Percentiles rank a stretch among this genome's conserved stretches.
phyloP scores from a whole-genome alignment of 2,888 invertebrate genomes.

The Chrysolina americana region DNA sequence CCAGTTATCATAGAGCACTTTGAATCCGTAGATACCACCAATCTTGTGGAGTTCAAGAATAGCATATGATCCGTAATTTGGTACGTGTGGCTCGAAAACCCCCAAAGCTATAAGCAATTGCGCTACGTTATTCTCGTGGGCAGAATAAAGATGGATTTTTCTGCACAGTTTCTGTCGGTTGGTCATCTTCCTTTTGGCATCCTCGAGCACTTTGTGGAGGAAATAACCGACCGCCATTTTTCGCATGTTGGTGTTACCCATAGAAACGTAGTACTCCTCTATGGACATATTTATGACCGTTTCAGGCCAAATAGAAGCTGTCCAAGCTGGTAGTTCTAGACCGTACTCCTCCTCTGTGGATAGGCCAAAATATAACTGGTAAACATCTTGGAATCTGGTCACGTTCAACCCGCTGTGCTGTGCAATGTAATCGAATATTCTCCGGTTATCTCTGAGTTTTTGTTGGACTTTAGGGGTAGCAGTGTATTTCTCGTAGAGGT shows the following conservation, averaged over 20 bases:
- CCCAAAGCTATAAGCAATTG: conserved; percentile 54
- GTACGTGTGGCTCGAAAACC: conserved; percentile 54
- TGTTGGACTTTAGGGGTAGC: conserved; percentile 66
- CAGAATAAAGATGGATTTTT: conserved; percentile 58
- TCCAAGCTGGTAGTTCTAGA: conserved; percentile 67
- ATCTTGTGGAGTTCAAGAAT: conserved; percentile 52
- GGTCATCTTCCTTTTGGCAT: conserved; percentile 50
- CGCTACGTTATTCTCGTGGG: conserved; percentile 57
- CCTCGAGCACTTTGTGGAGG: conserved; percentile 53
- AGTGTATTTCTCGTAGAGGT: conserved; percentile 50
- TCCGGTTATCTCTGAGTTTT: conserved; percentile 67
- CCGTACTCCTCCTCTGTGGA: conserved; percentile 73
- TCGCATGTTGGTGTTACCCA: conserved; percentile 54
- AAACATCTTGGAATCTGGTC: conserved; percentile 72
- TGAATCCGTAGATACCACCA: conserved; percentile 53
- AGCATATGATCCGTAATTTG: conserved; percentile 52
- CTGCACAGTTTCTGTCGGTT: conserved; percentile 45
- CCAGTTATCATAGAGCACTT: conserved; percentile 55
- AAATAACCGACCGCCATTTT: conserved; percentile 52
- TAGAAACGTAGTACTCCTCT: conserved; percentile 64
- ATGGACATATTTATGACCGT: conserved; percentile 61
- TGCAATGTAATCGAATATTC: conserved; percentile 71
- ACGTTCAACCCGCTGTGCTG: conserved; percentile 72
- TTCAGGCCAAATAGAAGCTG: conserved; percentile 62
- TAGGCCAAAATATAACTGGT: conserved; percentile 75